Evolutionary conservation across 2,888 invertebrate genomes (phyloP).

Genomic region (Cerastoderma edule): DNA sequence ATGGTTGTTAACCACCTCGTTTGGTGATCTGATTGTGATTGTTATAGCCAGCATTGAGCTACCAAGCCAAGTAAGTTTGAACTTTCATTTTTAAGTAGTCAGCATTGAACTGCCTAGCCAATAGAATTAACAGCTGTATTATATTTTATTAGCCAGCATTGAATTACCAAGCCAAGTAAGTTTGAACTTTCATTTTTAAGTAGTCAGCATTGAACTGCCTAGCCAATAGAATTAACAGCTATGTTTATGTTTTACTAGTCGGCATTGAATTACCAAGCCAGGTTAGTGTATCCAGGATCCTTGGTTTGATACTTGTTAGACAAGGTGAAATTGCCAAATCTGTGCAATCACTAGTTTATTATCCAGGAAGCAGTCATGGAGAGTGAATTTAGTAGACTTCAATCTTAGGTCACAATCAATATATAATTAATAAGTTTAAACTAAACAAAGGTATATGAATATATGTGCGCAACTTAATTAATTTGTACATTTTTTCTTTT

Average conservation of each 20-base stretch:
- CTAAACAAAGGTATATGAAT: no score
- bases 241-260: conserved; percentile 89
- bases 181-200: not conserved
- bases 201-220: not conserved
- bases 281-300: conserved; percentile 84
- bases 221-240: no score
- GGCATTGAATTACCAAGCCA: conserved; percentile 90
- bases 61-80: conserved; percentile 88
- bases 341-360: not conserved
- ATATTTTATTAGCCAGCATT: conserved; percentile 92
- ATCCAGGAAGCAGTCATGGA: no score
- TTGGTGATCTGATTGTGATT: conserved; percentile 97
- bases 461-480: no score
- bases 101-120: not conserved
- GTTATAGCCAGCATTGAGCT: conserved; percentile 92
- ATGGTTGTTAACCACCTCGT: conserved; percentile 96
- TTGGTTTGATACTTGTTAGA: no score
- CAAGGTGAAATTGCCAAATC: not conserved
- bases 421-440: no score
- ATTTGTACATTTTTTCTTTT: not conserved
- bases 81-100: not conserved
- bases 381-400: no score
- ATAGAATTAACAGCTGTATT: not conserved
- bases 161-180: conserved; percentile 90
- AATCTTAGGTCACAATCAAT: no score